phyloP scores from a whole-genome alignment of 37 sponge, comb jelly and placozoan genomes.

The Chondrilla cf. caribensis region DNA sequence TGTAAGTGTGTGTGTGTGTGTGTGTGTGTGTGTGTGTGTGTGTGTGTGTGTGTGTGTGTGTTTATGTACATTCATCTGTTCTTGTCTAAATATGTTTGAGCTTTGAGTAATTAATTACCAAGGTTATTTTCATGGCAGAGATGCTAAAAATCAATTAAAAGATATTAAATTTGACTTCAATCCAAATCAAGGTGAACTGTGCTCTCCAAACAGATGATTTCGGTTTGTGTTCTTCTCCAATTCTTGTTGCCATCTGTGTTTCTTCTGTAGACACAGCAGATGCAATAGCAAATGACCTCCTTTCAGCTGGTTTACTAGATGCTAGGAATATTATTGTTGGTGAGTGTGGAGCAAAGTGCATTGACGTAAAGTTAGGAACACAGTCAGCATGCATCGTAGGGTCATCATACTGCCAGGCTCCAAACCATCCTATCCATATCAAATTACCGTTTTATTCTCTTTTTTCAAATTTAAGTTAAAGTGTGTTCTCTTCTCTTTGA shows the following conservation, averaged over 20 bases:
- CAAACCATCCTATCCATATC: no score
- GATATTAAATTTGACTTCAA: conserved; percentile 86
- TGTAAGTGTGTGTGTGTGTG: background rate
- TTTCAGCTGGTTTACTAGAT: conserved; percentile 58
- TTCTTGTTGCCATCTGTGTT: no score
- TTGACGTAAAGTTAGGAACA: conserved; percentile 8
- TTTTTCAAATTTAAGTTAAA: no score
- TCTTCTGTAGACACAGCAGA: conserved; percentile 50
- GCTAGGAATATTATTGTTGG: conserved; percentile 57
- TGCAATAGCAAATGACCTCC: conserved; percentile 66
- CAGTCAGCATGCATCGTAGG: no score
- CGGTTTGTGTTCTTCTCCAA: no score
- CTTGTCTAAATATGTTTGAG: background rate
- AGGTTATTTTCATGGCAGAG: conserved; percentile 35
- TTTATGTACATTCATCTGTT: background rate
- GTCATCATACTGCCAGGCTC: no score
- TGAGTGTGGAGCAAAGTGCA: conserved; percentile 19
- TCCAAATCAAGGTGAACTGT: conserved; percentile 44
- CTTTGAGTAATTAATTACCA: no score
- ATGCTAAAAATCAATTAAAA: conserved; percentile 71
- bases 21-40: background rate
- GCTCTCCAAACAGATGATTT: background rate
- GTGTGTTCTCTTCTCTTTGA: background rate
- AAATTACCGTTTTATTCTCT: no score
- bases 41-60: background rate